These are phyloP conservation scores for Pseudorhombus dupliciocellatus DNA, from an alignment of 2,113 vertebrate species.

Conservation along the genomic window DNA sequence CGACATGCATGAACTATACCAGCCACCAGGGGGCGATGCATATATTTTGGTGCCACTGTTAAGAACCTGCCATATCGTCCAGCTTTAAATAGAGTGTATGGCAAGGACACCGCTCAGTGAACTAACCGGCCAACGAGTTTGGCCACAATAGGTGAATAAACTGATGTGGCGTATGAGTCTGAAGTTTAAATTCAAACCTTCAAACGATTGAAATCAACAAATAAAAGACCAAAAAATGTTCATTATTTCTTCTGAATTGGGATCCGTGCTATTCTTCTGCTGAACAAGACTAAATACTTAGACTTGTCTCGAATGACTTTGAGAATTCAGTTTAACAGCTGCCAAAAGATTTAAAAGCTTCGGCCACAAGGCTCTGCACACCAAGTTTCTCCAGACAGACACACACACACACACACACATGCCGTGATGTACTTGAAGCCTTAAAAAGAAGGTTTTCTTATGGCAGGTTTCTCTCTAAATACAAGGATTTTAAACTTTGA, in stretches of 20 bases:
- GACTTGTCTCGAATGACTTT: background rate
- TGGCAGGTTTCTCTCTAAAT: background rate
- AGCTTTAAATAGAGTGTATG: no score
- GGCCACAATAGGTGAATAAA: no score
- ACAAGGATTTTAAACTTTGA: background rate
- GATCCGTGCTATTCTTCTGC: background rate
- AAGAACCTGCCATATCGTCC: no score
- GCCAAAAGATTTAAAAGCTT: background rate
- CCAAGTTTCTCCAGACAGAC: background rate
- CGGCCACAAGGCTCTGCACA: background rate
- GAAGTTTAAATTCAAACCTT: no score
- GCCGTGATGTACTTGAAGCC: background rate
- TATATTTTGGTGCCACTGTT: no score
- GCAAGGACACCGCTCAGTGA: no score
- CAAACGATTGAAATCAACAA: background rate
- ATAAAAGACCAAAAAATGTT: background rate
- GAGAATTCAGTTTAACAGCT: background rate
- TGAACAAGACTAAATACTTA: background rate
- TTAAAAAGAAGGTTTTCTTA: background rate
- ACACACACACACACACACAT: background rate
- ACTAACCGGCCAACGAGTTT: no score
- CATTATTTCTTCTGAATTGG: background rate
- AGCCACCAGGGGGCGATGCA: no score
- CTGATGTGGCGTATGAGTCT: no score
- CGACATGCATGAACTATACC: no score